phyloP scores from a whole-genome alignment of 2,797 vertebrate species.

The Clamator glandarius region DNA sequence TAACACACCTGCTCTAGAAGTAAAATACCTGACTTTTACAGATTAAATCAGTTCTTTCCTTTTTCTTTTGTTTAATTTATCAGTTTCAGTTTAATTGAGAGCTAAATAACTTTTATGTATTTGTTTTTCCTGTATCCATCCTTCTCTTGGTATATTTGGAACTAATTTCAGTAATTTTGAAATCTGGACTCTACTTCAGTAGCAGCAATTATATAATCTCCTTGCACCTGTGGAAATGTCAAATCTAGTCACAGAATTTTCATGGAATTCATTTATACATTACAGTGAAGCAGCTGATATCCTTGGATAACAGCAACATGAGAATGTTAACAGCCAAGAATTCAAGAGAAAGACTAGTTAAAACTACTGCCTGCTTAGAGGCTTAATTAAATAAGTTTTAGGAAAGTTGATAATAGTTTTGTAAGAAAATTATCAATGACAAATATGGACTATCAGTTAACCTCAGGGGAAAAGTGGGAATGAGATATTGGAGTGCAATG shows the following conservation, averaged over 20 bases:
- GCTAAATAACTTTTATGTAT: not conserved
- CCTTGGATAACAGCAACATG: not conserved
- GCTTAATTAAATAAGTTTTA: not conserved
- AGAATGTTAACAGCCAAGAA: not conserved
- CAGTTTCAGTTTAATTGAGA: not conserved
- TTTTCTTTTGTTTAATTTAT: not conserved
- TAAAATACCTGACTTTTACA: not conserved
- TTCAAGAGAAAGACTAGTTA: not conserved
- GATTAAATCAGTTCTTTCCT: not conserved
- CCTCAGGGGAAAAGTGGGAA: not conserved
- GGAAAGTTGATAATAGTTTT: not conserved
- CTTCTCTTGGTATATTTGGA: slow-evolving; percentile 10
- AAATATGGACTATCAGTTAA: not conserved
- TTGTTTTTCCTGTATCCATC: slow-evolving; percentile 8
- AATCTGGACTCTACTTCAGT: not conserved
- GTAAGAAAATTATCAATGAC: not conserved
- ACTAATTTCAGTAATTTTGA: not conserved
- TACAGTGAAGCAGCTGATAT: not conserved
- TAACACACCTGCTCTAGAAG: not conserved
- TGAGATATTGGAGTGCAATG: not conserved
- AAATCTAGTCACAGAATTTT: not conserved
- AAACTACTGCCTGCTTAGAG: not conserved
- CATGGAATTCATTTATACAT: not conserved
- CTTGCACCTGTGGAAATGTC: not conserved
- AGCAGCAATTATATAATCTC: not conserved